Evolutionary conservation across 2,888 invertebrate genomes (phyloP).

Genomic region (Microctonus aethiopoides): DNA sequence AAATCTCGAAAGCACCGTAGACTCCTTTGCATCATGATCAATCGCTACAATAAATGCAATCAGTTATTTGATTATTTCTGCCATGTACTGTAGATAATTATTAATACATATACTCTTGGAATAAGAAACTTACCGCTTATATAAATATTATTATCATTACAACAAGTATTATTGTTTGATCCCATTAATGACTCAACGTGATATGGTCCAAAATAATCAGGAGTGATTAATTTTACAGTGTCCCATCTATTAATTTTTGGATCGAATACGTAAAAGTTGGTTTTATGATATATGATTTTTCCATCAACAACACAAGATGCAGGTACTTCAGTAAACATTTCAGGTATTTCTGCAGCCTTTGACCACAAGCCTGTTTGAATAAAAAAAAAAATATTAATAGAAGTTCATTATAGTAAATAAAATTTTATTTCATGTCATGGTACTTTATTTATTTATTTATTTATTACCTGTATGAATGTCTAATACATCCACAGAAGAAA

Average conservation of each 20-base stretch:
- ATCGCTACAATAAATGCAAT: neutral
- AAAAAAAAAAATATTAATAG: neutral
- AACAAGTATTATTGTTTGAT: conserved; percentile 10
- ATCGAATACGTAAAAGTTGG: conserved; percentile 49
- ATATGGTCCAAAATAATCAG: neutral
- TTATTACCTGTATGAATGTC: conserved; percentile 50
- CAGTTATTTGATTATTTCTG: neutral
- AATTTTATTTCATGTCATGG: neutral
- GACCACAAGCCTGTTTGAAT: conserved; percentile 52
- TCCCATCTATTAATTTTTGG: conserved; percentile 44
- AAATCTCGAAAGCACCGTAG: conserved; percentile 19
- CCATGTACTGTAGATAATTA: too few species aligned
- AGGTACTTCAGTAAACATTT: conserved; percentile 51
- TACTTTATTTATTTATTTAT: neutral
- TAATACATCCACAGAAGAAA: conserved; percentile 48
- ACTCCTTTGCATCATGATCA: neutral
- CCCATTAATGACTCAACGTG: conserved; percentile 32
- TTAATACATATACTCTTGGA: neutral
- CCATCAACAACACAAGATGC: conserved; percentile 46
- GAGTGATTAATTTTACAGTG: conserved; percentile 15
- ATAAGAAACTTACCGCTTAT: conserved; percentile 28
- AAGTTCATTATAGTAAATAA: neutral
- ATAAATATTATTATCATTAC: conserved; percentile 27
- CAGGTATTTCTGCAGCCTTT: conserved; percentile 44
- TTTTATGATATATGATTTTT: conserved; percentile 47